Conservation (phyloP, 2,797 vertebrate species). For the Avahi laniger region DNA sequence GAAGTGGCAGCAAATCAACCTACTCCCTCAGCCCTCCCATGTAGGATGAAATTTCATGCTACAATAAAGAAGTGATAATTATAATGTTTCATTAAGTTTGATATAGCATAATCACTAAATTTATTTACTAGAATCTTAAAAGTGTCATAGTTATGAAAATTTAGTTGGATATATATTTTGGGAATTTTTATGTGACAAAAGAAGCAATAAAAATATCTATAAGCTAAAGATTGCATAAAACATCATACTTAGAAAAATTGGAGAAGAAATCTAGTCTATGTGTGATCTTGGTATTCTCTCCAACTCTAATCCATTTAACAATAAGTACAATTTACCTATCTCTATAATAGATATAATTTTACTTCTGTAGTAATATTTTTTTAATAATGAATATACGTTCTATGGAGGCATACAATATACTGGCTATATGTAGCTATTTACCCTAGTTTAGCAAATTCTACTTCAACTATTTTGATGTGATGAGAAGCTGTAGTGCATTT, state of each 20-base stretch:
- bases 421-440: background rate
- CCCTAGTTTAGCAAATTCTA: background rate
- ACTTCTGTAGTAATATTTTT: background rate
- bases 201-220: conserved; percentile 24
- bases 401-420: background rate
- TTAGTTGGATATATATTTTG: background rate
- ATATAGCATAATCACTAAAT: conserved; percentile 16
- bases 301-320: background rate
- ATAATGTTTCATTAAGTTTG: conserved; percentile 40
- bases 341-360: background rate
- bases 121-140: conserved; percentile 41
- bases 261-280: background rate
- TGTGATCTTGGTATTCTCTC: background rate
- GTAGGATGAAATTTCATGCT: background rate
- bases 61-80: background rate
- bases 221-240: conserved; percentile 25
- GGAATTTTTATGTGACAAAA: background rate
- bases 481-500: background rate
- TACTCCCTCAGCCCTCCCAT: background rate
- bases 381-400: background rate
- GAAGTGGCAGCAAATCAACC: background rate
- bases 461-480: background rate
- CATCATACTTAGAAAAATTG: background rate
- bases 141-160: background rate
- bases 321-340: background rate